A percentile compares a stretch with the other conserved stretches of the same genome.
phyloP scores from a whole-genome alignment of 2,113 vertebrate species.

The Psittacara wagleri region DNA sequence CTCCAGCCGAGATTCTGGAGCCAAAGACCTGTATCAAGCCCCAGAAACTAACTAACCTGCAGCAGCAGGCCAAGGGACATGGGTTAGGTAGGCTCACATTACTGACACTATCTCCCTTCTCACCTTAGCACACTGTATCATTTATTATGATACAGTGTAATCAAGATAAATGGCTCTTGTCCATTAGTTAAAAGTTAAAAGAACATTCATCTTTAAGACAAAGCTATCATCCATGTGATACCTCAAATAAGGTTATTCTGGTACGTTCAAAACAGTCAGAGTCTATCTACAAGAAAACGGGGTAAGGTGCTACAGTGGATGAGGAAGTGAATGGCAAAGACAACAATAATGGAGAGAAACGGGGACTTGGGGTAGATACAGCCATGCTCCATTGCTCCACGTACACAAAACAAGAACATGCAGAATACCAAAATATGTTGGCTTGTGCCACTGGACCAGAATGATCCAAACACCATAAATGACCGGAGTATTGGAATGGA shows the following conservation, averaged over 20 bases:
- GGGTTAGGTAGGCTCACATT: background rate
- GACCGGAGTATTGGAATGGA: too few species aligned
- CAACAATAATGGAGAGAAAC: background rate
- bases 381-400: background rate
- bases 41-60: background rate
- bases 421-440: background rate
- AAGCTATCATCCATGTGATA: background rate
- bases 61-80: background rate
- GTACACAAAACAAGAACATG: background rate
- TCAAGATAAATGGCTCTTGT: background rate
- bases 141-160: background rate
- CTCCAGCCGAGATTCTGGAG: background rate
- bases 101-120: background rate
- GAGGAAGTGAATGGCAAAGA: background rate
- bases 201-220: background rate
- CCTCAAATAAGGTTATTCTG: background rate
- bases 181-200: background rate
- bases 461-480: background rate
- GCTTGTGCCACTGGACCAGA: background rate
- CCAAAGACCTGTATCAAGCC: background rate
- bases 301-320: background rate
- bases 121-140: background rate
- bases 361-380: background rate
- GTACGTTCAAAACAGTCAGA: background rate
- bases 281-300: background rate